Evolutionary conservation across 2,797 vertebrate species (phyloP), one percentile per base, ranked within the genome.

Genomic region (Chiropotes sagulatus): DNA sequence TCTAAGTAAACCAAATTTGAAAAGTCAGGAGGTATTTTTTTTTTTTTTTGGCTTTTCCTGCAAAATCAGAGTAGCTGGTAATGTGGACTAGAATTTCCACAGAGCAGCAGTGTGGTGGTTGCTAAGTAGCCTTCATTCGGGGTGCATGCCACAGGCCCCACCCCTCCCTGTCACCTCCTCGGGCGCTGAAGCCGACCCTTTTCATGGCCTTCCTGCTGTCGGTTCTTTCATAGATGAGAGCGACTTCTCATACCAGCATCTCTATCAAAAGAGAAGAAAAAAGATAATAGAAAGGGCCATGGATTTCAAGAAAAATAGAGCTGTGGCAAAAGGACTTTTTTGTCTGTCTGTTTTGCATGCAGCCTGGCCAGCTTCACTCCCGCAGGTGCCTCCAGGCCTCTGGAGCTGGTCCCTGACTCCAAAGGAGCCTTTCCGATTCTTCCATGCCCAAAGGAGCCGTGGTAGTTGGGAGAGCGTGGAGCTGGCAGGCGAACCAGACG

Each of bases 251-350:
- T 75, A 33, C 46, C 30, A 19, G 67, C 22, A 14, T 94, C 64
- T 94, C 46, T 78, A 8, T 95, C 46, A 79, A 78, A 83, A 76
- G 83, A 72, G 10, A 39, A 28, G 28, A 14, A 54, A 81, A 67
- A n/a, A 88, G 73, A 52, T 14, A 72, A 57, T 61, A 6, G 17
- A 79, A 79, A 87, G 79, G 78, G 36, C 93, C 70, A 30, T 24
- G 12, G n/a, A 50, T 50, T 93, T 95, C 64, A 89, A 44, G 89
- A 91, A 86, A 94, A 90, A 91, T n/a, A 50, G 70, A 3, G 12
- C 85, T 33, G 0, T 9, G 48, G 50, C 33, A 26, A 2, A 1
- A 41, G 44, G 76, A 5, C 11, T 22, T 11, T 11, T 19, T 80
- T 19, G 13, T 80, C 73, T 92, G 52, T 17, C 1, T 58, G 57